Evolutionary conservation across 92 coral and sea anemone species (phyloP), one percentile per base, ranked within the genome.

Genomic region (Epizoanthus illoricatus): DNA sequence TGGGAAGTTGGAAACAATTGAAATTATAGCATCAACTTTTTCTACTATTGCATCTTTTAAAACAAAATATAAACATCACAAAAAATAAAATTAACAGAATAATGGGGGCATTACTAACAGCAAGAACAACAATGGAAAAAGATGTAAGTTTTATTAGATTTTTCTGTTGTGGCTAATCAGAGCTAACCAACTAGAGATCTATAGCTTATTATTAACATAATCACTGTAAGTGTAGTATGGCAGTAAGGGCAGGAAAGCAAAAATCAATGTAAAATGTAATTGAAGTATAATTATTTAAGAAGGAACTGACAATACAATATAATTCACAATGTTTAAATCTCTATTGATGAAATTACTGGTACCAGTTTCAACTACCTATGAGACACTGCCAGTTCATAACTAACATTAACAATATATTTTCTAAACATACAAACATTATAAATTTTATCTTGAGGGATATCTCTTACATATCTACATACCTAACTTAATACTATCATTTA

Each of bases 321-420:
- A 45, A 52, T 52, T 52, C 47, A 7, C 9, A 33, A 21, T 28
- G 61, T 57, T 0, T 43, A 23, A 41, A 59, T 5, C 81, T 75
- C 59, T 55, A 65, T 57, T 49, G 4, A 41, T 6, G 1, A 5
- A n/a, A 39, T 62, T 49, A 43, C 82, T 63, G 82, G 82, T 78
- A 78, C 82, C 82, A 42, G 82, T 66, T 36, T 1, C 2, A n/a
- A 28, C 76, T 58, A 55, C 47, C 64, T 74, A 23, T 78, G 33
- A 43, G 23, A 64, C 16, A 63, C 23, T 62, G 70, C 42, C 82
- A 63, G 23, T 62, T 63, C 60, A 78, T 45, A 40, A 41, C 1
- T 20, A 2, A 19, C 47, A n/a, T 60, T 59, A 63, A 78, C 9
- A 78, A 63, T 43, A 75, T n/a, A 28, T 75, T 39, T 54, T 21